These are phyloP conservation scores for Neogale vison DNA, from an alignment of 2,113 vertebrate species.

Conservation along the genomic window DNA sequence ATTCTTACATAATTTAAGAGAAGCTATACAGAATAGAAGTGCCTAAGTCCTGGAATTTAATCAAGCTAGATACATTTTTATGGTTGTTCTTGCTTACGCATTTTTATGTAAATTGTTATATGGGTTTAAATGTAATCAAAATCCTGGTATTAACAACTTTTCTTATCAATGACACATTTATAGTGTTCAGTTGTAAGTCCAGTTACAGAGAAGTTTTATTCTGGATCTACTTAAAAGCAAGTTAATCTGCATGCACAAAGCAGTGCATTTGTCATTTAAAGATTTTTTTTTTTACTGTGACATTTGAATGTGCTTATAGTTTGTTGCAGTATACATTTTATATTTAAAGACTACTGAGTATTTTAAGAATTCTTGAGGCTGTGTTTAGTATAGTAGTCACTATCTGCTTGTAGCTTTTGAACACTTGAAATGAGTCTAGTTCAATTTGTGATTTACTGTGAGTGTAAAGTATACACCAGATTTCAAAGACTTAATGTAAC, in stretches of 20 bases:
- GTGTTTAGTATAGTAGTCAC: not conserved
- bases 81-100: not conserved
- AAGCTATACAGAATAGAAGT: not conserved
- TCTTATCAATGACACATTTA: not conserved
- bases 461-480: not conserved
- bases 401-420: not conserved
- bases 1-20: not conserved
- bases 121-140: not conserved
- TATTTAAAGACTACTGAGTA: not conserved
- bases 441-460: not conserved
- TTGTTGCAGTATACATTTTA: not conserved
- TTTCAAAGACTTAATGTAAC: conserved; percentile 3
- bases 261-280: not conserved
- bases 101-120: not conserved
- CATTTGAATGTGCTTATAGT: not conserved
- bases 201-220: not conserved
- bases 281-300: not conserved
- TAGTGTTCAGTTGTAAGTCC: not conserved
- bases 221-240: not conserved
- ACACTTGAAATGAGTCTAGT: not conserved
- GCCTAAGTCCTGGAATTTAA: not conserved
- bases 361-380: not conserved
- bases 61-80: not conserved
- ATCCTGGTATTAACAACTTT: not conserved
- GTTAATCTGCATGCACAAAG: not conserved